Evolutionary conservation across 2,888 invertebrate species (phyloP).

Genomic region (Sarcophaga variegata): DNA sequence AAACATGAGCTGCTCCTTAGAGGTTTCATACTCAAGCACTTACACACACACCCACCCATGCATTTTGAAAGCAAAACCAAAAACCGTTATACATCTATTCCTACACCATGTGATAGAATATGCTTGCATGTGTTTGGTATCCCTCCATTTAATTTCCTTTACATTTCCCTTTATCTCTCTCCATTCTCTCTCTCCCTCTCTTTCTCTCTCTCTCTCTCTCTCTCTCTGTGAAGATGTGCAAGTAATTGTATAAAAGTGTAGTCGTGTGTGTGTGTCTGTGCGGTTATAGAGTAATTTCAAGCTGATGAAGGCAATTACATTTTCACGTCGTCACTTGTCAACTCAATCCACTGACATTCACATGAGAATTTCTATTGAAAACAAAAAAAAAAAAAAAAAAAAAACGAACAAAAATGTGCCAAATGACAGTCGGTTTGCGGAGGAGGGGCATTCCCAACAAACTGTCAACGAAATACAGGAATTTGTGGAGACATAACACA

Average conservation of each 20-base stretch:
- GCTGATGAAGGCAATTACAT: conserved; percentile 70
- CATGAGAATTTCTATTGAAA: conserved; percentile 44
- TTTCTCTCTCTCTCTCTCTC: no score
- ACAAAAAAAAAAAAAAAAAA: no score
- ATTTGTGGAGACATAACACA: no score
- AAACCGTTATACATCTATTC: background rate
- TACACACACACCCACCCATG: background rate
- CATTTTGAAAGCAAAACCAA: background rate
- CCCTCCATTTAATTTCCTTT: no score
- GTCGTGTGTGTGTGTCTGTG: conserved; percentile 1
- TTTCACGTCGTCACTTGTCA: conserved; percentile 67
- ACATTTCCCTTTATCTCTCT: no score
- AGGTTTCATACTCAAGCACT: conserved; percentile 6
- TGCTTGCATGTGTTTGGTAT: background rate
- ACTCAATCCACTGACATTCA: conserved; percentile 57
- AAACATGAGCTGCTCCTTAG: conserved; percentile 16
- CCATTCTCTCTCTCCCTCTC: no score
- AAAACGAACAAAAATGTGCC: no score
- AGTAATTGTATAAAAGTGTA: conserved; percentile 1
- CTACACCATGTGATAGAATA: background rate
- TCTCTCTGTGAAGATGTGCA: no score
- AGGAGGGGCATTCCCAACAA: no score
- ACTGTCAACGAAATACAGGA: no score
- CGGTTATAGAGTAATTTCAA: conserved; percentile 44
- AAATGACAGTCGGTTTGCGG: no score